Evolutionary conservation across 2,113 vertebrate genomes (phyloP).

Genomic region (Ornithorhynchus anatinus): DNA sequence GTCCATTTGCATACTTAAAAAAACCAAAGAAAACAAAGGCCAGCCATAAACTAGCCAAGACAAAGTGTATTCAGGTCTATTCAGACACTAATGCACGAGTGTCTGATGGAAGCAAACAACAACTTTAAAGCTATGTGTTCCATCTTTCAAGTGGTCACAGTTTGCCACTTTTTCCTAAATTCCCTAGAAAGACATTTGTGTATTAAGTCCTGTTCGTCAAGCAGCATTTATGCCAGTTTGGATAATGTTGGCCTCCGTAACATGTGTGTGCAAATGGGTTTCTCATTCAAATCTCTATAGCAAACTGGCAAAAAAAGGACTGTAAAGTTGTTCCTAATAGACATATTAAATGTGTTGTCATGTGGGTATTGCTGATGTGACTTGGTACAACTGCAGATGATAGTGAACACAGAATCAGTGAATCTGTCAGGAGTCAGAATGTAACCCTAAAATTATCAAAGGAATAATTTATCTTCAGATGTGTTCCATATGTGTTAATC

Average conservation of each 20-base stretch:
- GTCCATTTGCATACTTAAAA: not conserved
- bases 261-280: constrained; percentile 25
- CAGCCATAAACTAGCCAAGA: not conserved
- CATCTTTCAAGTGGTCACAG: not conserved
- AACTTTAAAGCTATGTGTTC: not conserved
- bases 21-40: too few species aligned
- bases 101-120: not conserved
- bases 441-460: not conserved
- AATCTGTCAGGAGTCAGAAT: not conserved
- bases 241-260: not conserved
- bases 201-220: constrained; percentile 18
- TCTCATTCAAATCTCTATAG: constrained; percentile 1
- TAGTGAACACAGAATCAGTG: constrained; percentile 4
- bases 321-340: constrained; percentile 22
- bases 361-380: constrained; percentile 4
- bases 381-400: not conserved
- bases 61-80: not conserved
- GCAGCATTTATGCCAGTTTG: not conserved
- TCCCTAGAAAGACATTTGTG: not conserved
- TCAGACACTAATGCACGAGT: not conserved
- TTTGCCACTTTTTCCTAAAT: not conserved
- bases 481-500: not conserved
- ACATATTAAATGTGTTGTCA: constrained; percentile 6
- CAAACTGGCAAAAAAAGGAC: not conserved
- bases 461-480: not conserved